These are phyloP conservation scores for Cotesia typhae DNA, from an alignment of 1,140 invertebrate genomes.

Conservation along the genomic window DNA sequence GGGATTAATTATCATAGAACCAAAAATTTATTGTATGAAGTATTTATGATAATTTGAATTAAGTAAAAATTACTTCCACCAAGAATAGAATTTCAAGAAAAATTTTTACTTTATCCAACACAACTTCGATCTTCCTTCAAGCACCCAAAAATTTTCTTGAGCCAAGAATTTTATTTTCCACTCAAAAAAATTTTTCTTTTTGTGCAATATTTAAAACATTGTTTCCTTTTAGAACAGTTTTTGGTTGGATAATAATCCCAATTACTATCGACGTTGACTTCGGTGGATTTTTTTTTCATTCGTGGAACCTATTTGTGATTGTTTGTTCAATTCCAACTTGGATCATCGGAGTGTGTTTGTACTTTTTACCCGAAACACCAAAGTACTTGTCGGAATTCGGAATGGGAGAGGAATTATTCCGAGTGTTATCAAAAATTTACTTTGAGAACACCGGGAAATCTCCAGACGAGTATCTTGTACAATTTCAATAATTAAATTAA, in stretches of 20 bases:
- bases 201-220: background rate
- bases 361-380: slow-evolving; percentile 68
- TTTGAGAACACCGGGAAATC: slow-evolving; percentile 52
- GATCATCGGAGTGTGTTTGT: slow-evolving; percentile 50
- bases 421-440: slow-evolving; percentile 55
- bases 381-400: slow-evolving; percentile 65
- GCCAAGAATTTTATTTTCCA: too few relatives aligned
- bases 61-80: too few relatives aligned
- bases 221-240: slow-evolving; percentile 38
- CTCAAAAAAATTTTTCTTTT: too few relatives aligned
- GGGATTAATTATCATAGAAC: too few relatives aligned
- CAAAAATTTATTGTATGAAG: too few relatives aligned
- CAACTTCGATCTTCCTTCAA: too few relatives aligned
- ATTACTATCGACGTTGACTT: slow-evolving; percentile 36
- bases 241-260: slow-evolving; percentile 55
- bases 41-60: too few relatives aligned
- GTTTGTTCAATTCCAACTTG: slow-evolving; percentile 47
- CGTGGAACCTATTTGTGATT: slow-evolving; percentile 53
- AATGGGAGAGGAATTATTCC: slow-evolving; percentile 53
- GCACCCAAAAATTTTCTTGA: too few relatives aligned
- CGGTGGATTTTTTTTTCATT: slow-evolving; percentile 46
- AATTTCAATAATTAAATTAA: slow-evolving; percentile 26
- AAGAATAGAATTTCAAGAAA: too few relatives aligned
- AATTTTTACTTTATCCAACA: too few relatives aligned
- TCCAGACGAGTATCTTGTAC: slow-evolving; percentile 53